Conservation (phyloP, 2,888 invertebrate genomes). For the Acleris cristana region DNA sequence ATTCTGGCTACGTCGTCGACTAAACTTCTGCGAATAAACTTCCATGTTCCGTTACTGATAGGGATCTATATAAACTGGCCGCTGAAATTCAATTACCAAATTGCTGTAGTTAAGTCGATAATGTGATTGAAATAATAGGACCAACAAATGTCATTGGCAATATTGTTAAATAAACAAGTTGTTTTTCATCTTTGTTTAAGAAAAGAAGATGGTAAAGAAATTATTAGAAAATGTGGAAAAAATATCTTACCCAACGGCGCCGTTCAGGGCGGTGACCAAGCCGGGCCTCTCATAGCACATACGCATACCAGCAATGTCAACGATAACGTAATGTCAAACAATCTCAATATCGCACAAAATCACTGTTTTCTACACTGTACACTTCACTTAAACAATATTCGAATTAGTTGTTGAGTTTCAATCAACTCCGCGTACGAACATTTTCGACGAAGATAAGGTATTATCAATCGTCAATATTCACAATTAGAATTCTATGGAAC, state of each 20-base stretch:
- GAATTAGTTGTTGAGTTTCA: slow-evolving; percentile 48
- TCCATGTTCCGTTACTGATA: slow-evolving; percentile 27
- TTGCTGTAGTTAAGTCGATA: slow-evolving; percentile 21
- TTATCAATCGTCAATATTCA: slow-evolving; percentile 50
- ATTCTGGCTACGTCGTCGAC: slow-evolving; percentile 25
- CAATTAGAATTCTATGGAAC: slow-evolving; percentile 51
- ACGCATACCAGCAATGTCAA: slow-evolving; percentile 75
- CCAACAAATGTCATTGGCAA: slow-evolving; percentile 10
- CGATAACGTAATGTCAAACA: slow-evolving; percentile 28
- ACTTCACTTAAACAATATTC: slow-evolving; percentile 45
- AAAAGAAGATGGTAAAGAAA: background rate
- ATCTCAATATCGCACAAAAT: slow-evolving; percentile 42
- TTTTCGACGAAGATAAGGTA: slow-evolving; percentile 57
- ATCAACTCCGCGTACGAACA: slow-evolving; percentile 78
- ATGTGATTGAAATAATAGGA: slow-evolving; percentile 17
- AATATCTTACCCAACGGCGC: slow-evolving; percentile 70
- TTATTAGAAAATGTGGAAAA: background rate
- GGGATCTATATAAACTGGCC: slow-evolving; percentile 31
- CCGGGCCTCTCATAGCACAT: slow-evolving; percentile 80
- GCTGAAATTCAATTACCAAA: slow-evolving; percentile 33
- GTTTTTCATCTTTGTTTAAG: background rate
- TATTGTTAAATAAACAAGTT: slow-evolving; percentile 14
- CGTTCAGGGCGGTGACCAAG: slow-evolving; percentile 77
- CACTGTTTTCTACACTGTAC: slow-evolving; percentile 35
- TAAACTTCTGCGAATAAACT: slow-evolving; percentile 25